These are phyloP conservation scores for Cygnus atratus DNA, from an alignment of 2,113 vertebrate species.

Conservation along the genomic window DNA sequence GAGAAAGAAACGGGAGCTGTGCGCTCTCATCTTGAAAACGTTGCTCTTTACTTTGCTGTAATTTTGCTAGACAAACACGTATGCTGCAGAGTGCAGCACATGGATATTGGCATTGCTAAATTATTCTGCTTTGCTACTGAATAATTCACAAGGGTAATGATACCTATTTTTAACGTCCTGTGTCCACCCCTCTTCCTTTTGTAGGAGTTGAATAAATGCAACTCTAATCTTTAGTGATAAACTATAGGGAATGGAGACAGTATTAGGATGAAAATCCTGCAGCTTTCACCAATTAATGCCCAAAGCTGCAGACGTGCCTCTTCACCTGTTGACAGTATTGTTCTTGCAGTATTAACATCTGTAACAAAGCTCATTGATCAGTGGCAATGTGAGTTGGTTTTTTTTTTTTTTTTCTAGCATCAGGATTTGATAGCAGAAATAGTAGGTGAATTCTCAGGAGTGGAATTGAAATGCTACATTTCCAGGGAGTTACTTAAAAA, in stretches of 20 bases:
- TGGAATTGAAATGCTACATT: background rate
- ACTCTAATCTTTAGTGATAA: background rate
- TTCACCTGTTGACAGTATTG: background rate
- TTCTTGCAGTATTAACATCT: background rate
- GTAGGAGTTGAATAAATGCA: background rate
- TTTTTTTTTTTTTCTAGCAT: background rate
- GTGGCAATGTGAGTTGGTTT: rapidly evolving
- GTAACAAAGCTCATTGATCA: background rate
- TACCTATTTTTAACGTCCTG: background rate
- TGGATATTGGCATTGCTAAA: background rate
- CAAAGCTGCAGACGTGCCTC: background rate
- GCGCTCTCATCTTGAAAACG: background rate
- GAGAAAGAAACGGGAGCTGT: background rate
- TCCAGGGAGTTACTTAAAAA: background rate
- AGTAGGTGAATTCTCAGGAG: background rate
- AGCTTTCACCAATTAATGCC: background rate
- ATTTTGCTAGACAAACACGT: background rate
- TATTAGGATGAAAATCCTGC: background rate
- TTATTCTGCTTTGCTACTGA: background rate
- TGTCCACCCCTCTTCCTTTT: background rate
- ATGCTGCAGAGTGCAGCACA: rapidly evolving
- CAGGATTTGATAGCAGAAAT: background rate
- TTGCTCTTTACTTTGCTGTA: background rate
- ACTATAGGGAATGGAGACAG: background rate
- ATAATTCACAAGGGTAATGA: background rate